These are phyloP conservation scores for Corella eumyota DNA, from an alignment of 23 tunicate genomes.

Conservation along the genomic window DNA sequence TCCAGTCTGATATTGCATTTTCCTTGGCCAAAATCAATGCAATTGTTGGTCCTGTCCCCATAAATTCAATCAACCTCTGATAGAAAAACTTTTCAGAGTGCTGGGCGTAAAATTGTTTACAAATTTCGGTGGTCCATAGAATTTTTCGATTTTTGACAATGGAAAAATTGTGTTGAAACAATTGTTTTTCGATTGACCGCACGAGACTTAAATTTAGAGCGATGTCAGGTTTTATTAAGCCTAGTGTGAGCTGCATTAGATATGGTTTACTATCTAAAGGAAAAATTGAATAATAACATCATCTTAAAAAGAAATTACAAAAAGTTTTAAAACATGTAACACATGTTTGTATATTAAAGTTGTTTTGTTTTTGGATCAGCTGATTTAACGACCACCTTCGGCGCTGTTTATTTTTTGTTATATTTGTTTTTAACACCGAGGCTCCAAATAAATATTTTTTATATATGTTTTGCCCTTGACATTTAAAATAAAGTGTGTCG, in stretches of 20 bases:
- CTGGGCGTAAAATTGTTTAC: constrained; percentile 52
- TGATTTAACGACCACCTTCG: no score
- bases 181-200: constrained; percentile 15
- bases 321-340: no score
- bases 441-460: no score
- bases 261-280: no score
- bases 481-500: no score
- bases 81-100: constrained; percentile 50
- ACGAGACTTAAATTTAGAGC: constrained; percentile 35
- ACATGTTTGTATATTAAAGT: no score
- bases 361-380: no score
- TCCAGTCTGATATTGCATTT: constrained; percentile 66
- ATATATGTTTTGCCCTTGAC: no score
- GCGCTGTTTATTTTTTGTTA: no score
- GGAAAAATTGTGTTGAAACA: constrained; percentile 20
- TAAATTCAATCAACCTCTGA: constrained; percentile 53
- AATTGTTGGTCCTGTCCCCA: constrained; percentile 64
- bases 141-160: constrained; percentile 16
- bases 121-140: constrained; percentile 33
- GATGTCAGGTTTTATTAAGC: constrained; percentile 67
- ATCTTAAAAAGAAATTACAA: no score
- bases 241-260: constrained; percentile 67
- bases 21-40: constrained; percentile 50
- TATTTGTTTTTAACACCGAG: no score
- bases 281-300: no score